Conservation (phyloP, 2,888 invertebrate genomes). For the Trachelus tabidus region DNA sequence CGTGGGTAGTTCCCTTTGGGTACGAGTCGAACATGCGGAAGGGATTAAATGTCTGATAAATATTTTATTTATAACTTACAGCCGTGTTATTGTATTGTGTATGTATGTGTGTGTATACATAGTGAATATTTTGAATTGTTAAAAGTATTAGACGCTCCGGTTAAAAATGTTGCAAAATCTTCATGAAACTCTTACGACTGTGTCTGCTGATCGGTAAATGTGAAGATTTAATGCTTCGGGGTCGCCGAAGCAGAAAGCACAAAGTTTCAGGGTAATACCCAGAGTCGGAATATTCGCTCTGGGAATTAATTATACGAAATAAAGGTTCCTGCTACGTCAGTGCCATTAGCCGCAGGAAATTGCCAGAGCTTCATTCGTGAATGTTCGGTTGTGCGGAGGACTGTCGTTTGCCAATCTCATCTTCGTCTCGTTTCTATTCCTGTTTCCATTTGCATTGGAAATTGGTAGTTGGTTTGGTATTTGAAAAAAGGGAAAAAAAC, state of each 20-base stretch:
- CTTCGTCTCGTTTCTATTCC: neutral
- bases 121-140: too few species aligned
- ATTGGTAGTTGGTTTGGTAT: neutral
- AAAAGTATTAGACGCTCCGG: neutral
- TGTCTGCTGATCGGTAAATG: neutral
- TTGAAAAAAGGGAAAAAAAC: neutral
- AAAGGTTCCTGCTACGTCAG: conserved; percentile 50
- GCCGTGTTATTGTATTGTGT: neutral
- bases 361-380: conserved; percentile 44
- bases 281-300: conserved; percentile 28
- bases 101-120: too few species aligned
- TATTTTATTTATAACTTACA: neutral
- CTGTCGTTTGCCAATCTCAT: neutral
- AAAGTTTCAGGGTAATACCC: neutral
- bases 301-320: conserved; percentile 62
- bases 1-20: neutral
- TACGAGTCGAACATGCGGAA: neutral
- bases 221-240: neutral
- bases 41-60: neutral
- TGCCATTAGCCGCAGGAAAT: conserved; percentile 64
- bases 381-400: neutral
- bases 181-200: neutral
- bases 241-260: neutral
- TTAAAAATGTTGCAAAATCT: neutral
- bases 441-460: neutral